Percentiles rank a stretch among this genome's conserved stretches.
Evolutionary conservation across 2,113 vertebrate genomes (phyloP).

Genomic region (Pica pica): DNA sequence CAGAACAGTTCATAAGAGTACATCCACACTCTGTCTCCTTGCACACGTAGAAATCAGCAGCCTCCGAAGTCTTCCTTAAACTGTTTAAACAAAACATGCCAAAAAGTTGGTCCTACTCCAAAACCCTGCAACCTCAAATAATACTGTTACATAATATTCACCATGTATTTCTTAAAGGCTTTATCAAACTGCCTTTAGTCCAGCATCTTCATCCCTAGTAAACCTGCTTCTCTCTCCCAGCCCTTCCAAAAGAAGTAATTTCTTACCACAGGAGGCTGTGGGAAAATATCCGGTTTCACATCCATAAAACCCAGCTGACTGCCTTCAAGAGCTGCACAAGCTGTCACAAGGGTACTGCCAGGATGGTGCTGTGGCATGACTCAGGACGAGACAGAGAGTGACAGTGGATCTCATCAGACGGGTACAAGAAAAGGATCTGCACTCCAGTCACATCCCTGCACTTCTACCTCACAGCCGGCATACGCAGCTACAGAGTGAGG

Average conservation of each 20-base stretch:
- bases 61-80: neutral
- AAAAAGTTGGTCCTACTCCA: neutral
- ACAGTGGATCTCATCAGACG: neutral
- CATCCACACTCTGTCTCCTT: neutral
- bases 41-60: neutral
- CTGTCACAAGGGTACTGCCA: neutral
- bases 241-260: neutral
- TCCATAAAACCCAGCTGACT: neutral
- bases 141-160: neutral
- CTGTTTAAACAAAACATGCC: neutral
- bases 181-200: neutral
- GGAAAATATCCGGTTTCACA: neutral
- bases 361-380: neutral
- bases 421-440: neutral
- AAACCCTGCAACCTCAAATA: neutral
- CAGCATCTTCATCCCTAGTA: neutral
- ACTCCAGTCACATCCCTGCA: neutral
- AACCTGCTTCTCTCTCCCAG: neutral
- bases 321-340: neutral
- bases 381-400: neutral
- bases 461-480: neutral
- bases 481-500: rapidly evolving
- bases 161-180: neutral
- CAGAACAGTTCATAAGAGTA: neutral
- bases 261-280: neutral